Evolutionary conservation across 2,888 invertebrate genomes (phyloP).

Genomic region (Kryphioiulus occultus): DNA sequence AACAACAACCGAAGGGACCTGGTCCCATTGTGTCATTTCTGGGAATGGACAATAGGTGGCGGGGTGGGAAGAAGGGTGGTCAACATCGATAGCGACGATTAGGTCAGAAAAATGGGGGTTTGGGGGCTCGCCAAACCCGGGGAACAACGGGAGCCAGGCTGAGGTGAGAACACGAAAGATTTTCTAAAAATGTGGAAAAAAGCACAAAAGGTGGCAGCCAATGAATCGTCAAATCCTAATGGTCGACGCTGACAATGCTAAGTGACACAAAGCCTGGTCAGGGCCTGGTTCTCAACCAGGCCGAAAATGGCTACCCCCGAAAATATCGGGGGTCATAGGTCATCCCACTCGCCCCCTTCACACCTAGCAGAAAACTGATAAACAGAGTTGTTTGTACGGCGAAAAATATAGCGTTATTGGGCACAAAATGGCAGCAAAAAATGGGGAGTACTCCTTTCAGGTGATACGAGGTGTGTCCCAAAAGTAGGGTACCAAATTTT

Average conservation of each 20-base stretch:
- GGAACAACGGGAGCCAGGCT: not conserved
- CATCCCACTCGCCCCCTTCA: not conserved
- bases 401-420: too few relatives aligned
- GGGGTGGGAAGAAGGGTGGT: not conserved
- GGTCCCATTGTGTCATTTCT: not conserved
- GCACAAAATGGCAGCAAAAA: too few relatives aligned
- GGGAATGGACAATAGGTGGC: not conserved
- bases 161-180: constrained; percentile 6
- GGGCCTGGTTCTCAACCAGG: not conserved
- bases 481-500: too few relatives aligned
- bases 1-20: not conserved
- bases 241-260: not conserved
- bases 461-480: too few relatives aligned
- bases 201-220: not conserved
- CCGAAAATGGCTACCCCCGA: too few relatives aligned
- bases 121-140: not conserved
- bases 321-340: not conserved
- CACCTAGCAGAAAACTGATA: not conserved
- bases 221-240: not conserved
- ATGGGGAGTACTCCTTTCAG: too few relatives aligned
- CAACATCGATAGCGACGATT: not conserved
- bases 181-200: not conserved
- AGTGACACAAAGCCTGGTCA: not conserved
- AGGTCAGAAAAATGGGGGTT: not conserved
- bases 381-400: not conserved